Percentiles rank a stretch among this genome's conserved stretches.
These are phyloP conservation scores for Crocodylus rhombifer DNA, from an alignment of 2,797 vertebrate genomes.

Conservation along the genomic window DNA sequence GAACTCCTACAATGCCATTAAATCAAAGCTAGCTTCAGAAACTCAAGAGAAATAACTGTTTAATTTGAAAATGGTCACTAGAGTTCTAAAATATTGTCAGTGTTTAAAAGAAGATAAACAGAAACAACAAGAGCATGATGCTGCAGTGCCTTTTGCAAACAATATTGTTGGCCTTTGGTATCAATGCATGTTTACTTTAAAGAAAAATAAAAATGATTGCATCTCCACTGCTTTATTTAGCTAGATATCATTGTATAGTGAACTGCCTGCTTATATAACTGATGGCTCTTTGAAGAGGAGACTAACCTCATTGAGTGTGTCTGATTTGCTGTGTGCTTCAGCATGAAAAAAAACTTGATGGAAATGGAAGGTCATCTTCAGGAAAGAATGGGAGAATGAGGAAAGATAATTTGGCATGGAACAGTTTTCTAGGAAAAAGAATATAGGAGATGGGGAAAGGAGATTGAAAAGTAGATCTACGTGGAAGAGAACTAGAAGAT, in stretches of 20 bases:
- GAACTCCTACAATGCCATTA: neutral
- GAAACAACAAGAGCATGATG: neutral
- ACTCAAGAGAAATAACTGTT: neutral
- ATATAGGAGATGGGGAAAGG: slow-evolving; percentile 5
- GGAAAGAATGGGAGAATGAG: neutral
- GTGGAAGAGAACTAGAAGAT: neutral
- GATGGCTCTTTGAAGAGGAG: slow-evolving; percentile 40
- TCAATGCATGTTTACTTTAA: slow-evolving; percentile 27
- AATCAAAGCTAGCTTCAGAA: neutral
- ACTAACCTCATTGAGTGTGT: slow-evolving; percentile 21
- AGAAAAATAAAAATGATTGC: neutral
- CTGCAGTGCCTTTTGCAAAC: neutral
- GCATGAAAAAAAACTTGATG: neutral
- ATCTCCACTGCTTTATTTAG: neutral
- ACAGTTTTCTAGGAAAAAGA: neutral
- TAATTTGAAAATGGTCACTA: neutral
- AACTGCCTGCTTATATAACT: slow-evolving; percentile 24
- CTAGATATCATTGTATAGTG: neutral
- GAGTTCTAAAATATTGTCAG: neutral
- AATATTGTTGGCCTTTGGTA: neutral
- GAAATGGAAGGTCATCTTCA: neutral
- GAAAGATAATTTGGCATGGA: neutral
- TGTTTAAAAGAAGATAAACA: neutral
- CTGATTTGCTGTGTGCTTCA: slow-evolving; percentile 12
- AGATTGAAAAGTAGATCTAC: slow-evolving; percentile 32